Conservation (phyloP, 2,888 invertebrate genomes). For the Halocaridina rubra region DNA sequence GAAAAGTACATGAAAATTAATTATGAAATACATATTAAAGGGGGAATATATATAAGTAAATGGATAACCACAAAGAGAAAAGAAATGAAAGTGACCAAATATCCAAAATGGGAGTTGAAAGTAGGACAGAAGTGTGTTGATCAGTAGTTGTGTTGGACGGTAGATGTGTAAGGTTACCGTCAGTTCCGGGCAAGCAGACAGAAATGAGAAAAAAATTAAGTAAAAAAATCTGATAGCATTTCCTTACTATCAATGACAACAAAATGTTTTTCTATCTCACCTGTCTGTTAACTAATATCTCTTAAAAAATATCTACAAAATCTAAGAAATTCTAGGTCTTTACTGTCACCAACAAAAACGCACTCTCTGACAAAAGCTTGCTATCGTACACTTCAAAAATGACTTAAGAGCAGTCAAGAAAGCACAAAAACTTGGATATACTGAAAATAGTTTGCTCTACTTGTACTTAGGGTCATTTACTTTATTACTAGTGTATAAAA, state of each 20-base stretch:
- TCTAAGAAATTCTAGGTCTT: no score
- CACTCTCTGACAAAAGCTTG: no score
- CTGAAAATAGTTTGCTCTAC: no score
- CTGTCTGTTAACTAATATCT: no score
- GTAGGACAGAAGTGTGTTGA: not conserved
- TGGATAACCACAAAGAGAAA: conserved; percentile 34
- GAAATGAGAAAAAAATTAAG: conserved; percentile 47
- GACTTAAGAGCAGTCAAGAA: no score
- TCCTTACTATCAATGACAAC: conserved; percentile 13
- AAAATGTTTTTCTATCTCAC: no score
- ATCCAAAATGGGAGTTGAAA: conserved; percentile 32
- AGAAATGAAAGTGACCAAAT: conserved; percentile 30
- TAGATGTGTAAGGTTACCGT: conserved; percentile 37
- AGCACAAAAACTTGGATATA: no score
- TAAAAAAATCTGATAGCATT: conserved; percentile 32
- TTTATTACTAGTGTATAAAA: no score
- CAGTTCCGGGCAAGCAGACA: conserved; percentile 51
- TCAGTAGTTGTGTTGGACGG: conserved; percentile 14
- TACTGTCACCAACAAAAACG: no score
- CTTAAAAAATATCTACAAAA: no score
- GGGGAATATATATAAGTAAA: conserved; percentile 13
- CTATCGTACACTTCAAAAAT: no score
- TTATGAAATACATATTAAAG: conserved; percentile 9
- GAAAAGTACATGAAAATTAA: not conserved
- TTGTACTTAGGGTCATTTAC: no score